Conservation (phyloP, 2,113 vertebrate genomes). For the Aphelocoma coerulescens region DNA sequence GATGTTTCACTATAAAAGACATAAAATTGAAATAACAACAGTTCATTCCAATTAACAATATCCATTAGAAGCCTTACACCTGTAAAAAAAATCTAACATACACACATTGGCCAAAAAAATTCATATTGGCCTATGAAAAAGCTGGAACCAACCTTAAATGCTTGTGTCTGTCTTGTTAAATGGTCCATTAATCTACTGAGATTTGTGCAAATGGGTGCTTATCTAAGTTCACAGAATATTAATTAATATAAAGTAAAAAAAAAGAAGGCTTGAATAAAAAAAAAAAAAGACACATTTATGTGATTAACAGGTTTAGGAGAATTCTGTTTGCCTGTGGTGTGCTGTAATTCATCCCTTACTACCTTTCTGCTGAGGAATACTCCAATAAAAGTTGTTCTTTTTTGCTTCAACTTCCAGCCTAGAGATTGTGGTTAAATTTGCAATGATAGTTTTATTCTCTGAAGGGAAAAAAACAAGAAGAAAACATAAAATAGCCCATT, state of each 20-base stretch:
- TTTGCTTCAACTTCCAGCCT: neutral
- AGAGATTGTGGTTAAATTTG: neutral
- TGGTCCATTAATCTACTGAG: neutral
- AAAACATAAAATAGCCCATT: conserved; percentile 4
- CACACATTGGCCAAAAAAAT: neutral
- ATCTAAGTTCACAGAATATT: neutral
- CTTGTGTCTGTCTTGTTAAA: neutral
- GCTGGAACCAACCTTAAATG: neutral
- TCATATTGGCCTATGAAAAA: neutral
- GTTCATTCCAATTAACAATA: neutral
- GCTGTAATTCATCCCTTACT: neutral
- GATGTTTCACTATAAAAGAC: neutral
- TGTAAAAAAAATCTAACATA: neutral
- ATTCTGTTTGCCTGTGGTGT: neutral
- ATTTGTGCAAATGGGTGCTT: neutral
- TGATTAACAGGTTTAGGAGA: neutral
- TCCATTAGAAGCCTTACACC: neutral
- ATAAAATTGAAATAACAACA: neutral
- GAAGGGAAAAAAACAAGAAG: neutral
- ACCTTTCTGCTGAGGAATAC: neutral
- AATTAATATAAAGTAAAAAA: neutral
- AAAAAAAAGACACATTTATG: neutral
- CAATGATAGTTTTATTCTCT: neutral
- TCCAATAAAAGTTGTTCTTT: neutral
- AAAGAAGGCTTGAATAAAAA: neutral